Conservation (phyloP, 2,888 invertebrate genomes). For the Alviniconcha strummeri region DNA sequence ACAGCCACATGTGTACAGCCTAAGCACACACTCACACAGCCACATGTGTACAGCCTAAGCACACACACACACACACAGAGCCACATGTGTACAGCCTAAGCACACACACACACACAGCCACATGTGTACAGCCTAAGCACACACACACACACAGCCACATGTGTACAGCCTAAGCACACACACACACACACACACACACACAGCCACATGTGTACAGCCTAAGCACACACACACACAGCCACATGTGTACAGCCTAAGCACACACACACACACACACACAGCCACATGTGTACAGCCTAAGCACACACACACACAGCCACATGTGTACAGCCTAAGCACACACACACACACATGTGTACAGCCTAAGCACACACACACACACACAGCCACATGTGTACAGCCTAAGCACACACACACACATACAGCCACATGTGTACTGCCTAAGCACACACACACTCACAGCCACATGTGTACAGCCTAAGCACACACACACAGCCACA, state of each 20-base stretch:
- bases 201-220: too few relatives aligned
- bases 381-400: not conserved
- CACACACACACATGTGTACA: not conserved
- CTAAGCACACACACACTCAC: not conserved
- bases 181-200: too few relatives aligned
- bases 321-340: not conserved
- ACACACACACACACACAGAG: not conserved
- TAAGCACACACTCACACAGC: not conserved
- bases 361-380: not conserved
- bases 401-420: not conserved
- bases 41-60: not conserved
- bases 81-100: not conserved
- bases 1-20: not conserved
- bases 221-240: too few relatives aligned
- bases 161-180: too few relatives aligned
- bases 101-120: constrained; percentile 16
- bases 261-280: not conserved
- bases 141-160: not conserved
- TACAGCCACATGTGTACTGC: not conserved
- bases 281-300: not conserved
- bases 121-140: not conserved
- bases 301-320: not conserved
- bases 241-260: too few relatives aligned
- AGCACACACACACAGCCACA: not conserved
- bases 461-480: not conserved